Base-by-base conservation (phyloP, 2,113 vertebrate species). In the Podarcis muralis region DNA sequence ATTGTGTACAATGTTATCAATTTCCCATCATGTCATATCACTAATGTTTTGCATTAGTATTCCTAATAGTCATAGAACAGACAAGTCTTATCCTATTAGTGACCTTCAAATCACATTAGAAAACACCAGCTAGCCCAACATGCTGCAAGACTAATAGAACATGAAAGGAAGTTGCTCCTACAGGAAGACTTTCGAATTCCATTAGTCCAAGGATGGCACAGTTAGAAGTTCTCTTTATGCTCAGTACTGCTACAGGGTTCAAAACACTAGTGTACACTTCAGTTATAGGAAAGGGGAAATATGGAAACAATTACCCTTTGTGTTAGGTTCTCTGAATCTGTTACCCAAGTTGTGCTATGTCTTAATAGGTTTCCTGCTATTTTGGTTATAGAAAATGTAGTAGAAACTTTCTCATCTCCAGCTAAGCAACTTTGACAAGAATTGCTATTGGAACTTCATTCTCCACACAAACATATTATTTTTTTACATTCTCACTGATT, bases 91-190 rank as follows among this genome's bases (percentile, higher is more conserved):
- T 91, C 66, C 37, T 1, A 86, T 91, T 90, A 91, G 48, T 85
- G 30, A 79, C 72, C 86, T 86, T 93, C 90, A 89, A 72, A 91
- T 91, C 78, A 89, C 62, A 68, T 91, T 92, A 89, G 90, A 85
- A 35, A 89, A 88, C 87, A 25, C 3, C 12, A 84, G 13, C 30
- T 91, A 86, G 9, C 30, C 20, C 53, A 92, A 81, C 25, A 75
- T 0, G 20, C 13, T 89, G 2, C 2, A 86, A 84, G 32, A 75
- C 66, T 90, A 92, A 90, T 88, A 89, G 76, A 48, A 76, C 30
- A 57, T 81, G 80, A 92, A 40, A 84, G 80, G 83, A 93, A 89
- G 66, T 84, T 92, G 18, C 15, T 85, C 23, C 57, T 91, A 68
- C 35, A 6, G 27, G 89, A 92, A 90, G 80, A 88, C 18, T 91